A percentile compares a stretch with the other conserved stretches of the same genome.
phyloP scores from a whole-genome alignment of 2,113 vertebrate genomes.

The Mustelus asterias region DNA sequence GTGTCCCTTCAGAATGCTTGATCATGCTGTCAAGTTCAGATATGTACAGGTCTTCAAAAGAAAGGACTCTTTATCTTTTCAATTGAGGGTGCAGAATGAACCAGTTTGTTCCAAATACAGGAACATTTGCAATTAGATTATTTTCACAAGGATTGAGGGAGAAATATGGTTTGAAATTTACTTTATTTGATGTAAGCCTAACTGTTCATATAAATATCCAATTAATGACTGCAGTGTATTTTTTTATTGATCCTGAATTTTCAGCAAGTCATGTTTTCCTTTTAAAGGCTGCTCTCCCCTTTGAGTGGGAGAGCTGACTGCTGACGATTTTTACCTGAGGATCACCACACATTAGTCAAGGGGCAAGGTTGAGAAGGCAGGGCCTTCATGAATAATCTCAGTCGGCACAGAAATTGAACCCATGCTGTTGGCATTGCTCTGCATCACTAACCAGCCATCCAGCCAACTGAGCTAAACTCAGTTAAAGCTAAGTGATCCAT shows the following conservation, averaged over 20 bases:
- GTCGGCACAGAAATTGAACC: too few relatives aligned
- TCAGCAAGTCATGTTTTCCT: not conserved
- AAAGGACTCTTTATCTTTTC: not conserved
- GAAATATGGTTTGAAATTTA: not conserved
- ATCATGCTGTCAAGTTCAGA: not conserved
- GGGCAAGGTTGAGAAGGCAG: too few relatives aligned
- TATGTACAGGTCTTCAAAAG: not conserved
- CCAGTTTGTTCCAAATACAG: not conserved
- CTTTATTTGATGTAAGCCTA: not conserved
- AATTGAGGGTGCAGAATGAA: not conserved
- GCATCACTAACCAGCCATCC: too few relatives aligned
- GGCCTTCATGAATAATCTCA: too few relatives aligned
- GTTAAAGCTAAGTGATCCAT: not conserved
- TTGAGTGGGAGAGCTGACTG: too few relatives aligned
- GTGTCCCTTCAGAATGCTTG: not conserved
- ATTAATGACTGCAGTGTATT: not conserved
- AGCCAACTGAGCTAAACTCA: too few relatives aligned
- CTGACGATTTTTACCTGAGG: too few relatives aligned
- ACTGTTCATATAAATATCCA: not conserved
- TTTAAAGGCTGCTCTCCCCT: not conserved
- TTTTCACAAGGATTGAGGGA: not conserved
- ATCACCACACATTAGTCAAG: too few relatives aligned
- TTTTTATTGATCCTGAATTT: not conserved
- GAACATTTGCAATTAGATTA: not conserved
- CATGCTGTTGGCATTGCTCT: too few relatives aligned